Evolutionary conservation across 1,140 invertebrate genomes (phyloP).

Genomic region (Cepaea nemoralis): DNA sequence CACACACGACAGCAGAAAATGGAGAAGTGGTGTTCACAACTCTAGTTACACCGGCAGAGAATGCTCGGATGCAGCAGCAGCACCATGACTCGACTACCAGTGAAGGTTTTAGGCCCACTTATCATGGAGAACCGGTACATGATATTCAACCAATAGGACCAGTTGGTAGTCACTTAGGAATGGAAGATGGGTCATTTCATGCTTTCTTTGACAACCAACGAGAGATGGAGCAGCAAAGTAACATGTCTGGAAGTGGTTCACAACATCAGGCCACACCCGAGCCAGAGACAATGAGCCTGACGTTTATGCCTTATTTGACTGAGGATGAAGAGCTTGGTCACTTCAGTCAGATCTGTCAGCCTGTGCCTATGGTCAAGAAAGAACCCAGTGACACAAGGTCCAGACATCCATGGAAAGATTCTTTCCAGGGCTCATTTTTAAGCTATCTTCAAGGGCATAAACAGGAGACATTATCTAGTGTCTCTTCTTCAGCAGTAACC

Average conservation of each 20-base stretch:
- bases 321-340: conserved; percentile 50
- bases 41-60: conserved; percentile 29
- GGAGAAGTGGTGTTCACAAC: conserved; percentile 34
- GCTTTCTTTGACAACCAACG: conserved; percentile 21
- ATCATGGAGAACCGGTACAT: conserved; percentile 26
- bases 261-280: neutral
- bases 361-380: conserved; percentile 18
- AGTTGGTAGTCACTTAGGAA: neutral
- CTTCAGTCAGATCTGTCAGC: conserved; percentile 38
- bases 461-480: conserved; percentile 69
- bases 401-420: conserved; percentile 29
- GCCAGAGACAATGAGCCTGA: conserved; percentile 37
- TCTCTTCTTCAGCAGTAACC: conserved; percentile 60
- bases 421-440: conserved; percentile 67
- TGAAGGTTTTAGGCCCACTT: conserved; percentile 25
- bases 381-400: neutral
- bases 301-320: conserved; percentile 37
- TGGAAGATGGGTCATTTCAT: conserved; percentile 33
- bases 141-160: conserved; percentile 19
- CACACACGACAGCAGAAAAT: conserved; percentile 24
- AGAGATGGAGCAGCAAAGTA: neutral
- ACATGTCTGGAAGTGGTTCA: neutral
- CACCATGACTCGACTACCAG: neutral
- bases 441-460: conserved; percentile 69
- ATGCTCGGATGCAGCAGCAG: conserved; percentile 15